Base-by-base conservation (phyloP, 1,140 invertebrate genomes). In the Belonocnema kinseyi region DNA sequence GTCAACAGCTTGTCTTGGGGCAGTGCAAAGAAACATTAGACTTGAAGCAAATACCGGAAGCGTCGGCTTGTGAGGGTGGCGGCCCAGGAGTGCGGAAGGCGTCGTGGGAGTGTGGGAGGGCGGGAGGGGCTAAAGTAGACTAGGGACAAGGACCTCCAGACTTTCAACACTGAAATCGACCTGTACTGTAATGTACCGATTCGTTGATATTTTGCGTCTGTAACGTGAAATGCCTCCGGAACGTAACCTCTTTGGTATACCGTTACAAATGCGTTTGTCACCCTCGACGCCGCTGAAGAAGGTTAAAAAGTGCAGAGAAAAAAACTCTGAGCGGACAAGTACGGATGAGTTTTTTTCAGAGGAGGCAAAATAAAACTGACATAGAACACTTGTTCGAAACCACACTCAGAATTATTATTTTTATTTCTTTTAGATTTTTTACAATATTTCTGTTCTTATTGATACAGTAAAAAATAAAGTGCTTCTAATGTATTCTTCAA, bases 261-360 rank as follows among this genome's bases (percentile, higher is more conserved):
- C 58, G 46, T 66, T 66, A 66, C 58, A 66, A 66, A 66, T 61
- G 26, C n/a, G 26, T 66, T 66, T 66, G 14, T 40, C 58, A 66
- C 58, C 58, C 58, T 33, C 21, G 26, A 40, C 19, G 19, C 3
- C 33, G 58, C 40, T 66, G 58, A 66, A 13, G 58, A 66, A 14
- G 58, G 58, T 66, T 66, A 66, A 66, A 66, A 66, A 66, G 58
- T 66, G 21, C 17, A 19, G 12, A 19, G 12, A 66, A 66, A 66
- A 33, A 40, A 66, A 14, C 13, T 3, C 13, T 33, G 26, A 61
- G 58, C 10, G 14, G 58, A 61, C 12, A n/a, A 26, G 7, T 26
- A 4, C 13, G 13, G 53, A 54, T 2, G 17, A 54, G 1, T 66
- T 66, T 66, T 61, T 66, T 40, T 13, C 13, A 66, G n/a, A n/a